Base-by-base conservation (phyloP, 2,113 vertebrate genomes). In the Smithornis capensis region DNA sequence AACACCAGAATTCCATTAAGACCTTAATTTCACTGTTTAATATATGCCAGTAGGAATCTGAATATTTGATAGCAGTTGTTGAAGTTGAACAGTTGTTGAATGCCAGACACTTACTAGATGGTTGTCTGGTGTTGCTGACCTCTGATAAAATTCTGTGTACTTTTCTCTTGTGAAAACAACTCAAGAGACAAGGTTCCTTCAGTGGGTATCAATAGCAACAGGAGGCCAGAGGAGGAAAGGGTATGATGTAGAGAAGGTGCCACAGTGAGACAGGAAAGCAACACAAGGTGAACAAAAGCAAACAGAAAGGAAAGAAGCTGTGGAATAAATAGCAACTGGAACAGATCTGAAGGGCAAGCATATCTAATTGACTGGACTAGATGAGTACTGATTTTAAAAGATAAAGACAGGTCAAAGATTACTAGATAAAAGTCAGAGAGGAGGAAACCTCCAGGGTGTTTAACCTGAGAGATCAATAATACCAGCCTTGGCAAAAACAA, bases 321-420 rank as follows among this genome's bases (percentile, higher is more conserved):
- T n/a, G 28, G 35, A 85, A 82, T 79, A 87, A 82, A 62, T 5
- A 74, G 47, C 55, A 92, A 10, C 62, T 57, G 28, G 12, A 94
- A 50, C 10, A 73, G 47, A 74, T 91, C 17, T 71, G 63, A 91
- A 96, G 73, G 69, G 65, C 62, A 84, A 22, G 75, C 47, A 4
- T 57, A 24, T 31, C 37, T 86, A 6, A 35, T 45, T 80, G 68
- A 56, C 52, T 75, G 49, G 59, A 73, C 71, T 68, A 76, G 38
- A 21, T 70, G 27, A 92, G 17, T 85, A 74, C 82, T 77, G 62
- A 77, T 94, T 94, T 83, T 91, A 88, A 89, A 94, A 95, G 69
- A 69, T 70, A 77, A 86, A 87, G 56, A 68, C 49, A 59, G 40
- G 47, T 92, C 63, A 77, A 80, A 88, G 59, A 89, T 74, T 73